These are phyloP conservation scores for Caenorhabditis inopinata DNA, from an alignment of 1,140 invertebrate genomes.

Conservation along the genomic window DNA sequence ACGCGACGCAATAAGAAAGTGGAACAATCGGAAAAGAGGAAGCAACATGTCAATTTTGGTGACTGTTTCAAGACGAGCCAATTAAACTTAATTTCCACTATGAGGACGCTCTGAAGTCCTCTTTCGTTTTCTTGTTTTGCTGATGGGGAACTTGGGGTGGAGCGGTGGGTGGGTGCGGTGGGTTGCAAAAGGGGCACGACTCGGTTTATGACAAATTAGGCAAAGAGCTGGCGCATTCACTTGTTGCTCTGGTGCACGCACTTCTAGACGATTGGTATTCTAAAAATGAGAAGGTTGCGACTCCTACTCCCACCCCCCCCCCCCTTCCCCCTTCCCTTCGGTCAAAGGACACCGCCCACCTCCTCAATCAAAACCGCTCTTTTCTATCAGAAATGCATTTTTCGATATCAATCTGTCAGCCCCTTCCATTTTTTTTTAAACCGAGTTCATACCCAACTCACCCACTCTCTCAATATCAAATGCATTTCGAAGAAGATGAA, in stretches of 20 bases:
- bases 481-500: not conserved
- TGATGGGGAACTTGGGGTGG: not conserved
- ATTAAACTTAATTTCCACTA: slow-evolving; percentile 3
- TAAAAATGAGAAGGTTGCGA: not conserved
- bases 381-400: not conserved
- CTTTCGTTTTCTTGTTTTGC: not conserved
- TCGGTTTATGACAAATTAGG: not conserved
- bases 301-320: not conserved
- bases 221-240: slow-evolving; percentile 30
- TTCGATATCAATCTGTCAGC: slow-evolving; percentile 23
- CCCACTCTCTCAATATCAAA: not conserved
- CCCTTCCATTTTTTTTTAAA: not conserved
- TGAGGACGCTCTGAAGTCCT: not conserved
- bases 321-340: not conserved
- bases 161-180: not conserved
- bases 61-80: not conserved
- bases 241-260: not conserved
- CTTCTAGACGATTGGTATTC: slow-evolving; percentile 26
- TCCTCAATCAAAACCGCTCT: slow-evolving; percentile 1
- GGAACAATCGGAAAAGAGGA: not conserved
- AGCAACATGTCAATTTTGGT: not conserved
- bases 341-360: slow-evolving; percentile 18
- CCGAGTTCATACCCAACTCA: not conserved
- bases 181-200: not conserved
- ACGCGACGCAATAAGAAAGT: slow-evolving; percentile 2